phyloP scores from a whole-genome alignment of 1,140 invertebrate genomes.

The Parasteatoda tepidariorum region DNA sequence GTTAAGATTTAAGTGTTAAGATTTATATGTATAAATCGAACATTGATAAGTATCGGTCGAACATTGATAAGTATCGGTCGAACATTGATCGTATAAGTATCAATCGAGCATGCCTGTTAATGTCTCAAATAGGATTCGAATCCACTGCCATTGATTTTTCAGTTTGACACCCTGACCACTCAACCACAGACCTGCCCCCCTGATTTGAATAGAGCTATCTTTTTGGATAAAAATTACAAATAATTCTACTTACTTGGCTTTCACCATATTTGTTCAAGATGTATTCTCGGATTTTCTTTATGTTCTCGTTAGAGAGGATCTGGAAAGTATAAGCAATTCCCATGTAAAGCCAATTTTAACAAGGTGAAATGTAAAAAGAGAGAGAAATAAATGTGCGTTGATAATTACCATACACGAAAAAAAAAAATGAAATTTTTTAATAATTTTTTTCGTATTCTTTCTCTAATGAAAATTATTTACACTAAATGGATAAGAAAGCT shows the following conservation, averaged over 20 bases:
- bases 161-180: neutral
- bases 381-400: too few species aligned
- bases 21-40: too few species aligned
- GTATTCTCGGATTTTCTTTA: conserved; percentile 44
- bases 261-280: conserved; percentile 4
- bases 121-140: neutral
- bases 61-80: too few species aligned
- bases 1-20: too few species aligned
- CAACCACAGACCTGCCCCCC: neutral
- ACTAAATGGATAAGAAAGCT: too few species aligned
- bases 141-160: neutral
- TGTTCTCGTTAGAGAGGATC: conserved; percentile 30
- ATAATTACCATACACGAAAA: too few species aligned
- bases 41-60: too few species aligned
- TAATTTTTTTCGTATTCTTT: too few species aligned
- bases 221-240: neutral
- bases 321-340: neutral
- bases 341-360: too few species aligned
- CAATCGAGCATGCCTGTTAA: neutral
- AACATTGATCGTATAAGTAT: neutral
- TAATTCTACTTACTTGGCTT: conserved; percentile 4
- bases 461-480: too few species aligned
- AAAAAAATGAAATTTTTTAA: too few species aligned
- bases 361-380: too few species aligned
- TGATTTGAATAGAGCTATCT: neutral